Evolutionary conservation across 2,888 invertebrate species (phyloP).

Genomic region (Cosmorhoe ocellata): DNA sequence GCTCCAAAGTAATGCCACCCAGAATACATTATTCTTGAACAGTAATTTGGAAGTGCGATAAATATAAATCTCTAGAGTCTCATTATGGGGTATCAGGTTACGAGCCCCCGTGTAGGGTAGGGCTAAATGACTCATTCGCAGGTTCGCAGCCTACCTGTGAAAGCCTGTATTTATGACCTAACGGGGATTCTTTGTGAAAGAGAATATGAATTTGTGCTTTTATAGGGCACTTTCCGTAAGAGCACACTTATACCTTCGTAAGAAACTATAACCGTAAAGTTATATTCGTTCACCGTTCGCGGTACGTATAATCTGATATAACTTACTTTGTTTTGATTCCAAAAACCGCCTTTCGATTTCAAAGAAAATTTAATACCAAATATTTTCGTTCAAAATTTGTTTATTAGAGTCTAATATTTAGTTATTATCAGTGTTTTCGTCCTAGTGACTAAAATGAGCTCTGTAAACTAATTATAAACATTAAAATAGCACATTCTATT

Average conservation of each 20-base stretch:
- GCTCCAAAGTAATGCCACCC: constrained; percentile 21
- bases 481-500: constrained; percentile 12
- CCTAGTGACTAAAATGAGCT: too few relatives aligned
- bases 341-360: too few relatives aligned
- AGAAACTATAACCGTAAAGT: too few relatives aligned
- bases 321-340: too few relatives aligned
- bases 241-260: too few relatives aligned
- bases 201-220: constrained; percentile 10
- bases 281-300: too few relatives aligned
- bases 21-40: constrained; percentile 22
- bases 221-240: constrained; percentile 10
- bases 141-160: constrained; percentile 38
- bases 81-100: constrained; percentile 20
- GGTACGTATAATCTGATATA: too few relatives aligned
- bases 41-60: constrained; percentile 33
- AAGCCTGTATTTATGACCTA: constrained; percentile 38
- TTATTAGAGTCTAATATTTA: too few relatives aligned
- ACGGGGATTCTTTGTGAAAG: constrained; percentile 14
- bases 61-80: constrained; percentile 42
- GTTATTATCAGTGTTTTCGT: too few relatives aligned
- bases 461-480: neutral
- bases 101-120: constrained; percentile 24
- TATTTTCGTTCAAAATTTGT: too few relatives aligned
- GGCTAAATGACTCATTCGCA: constrained; percentile 34
- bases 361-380: too few relatives aligned